Conservation (phyloP, 2,888 invertebrate species). For the Aleiodes leptofemur region DNA sequence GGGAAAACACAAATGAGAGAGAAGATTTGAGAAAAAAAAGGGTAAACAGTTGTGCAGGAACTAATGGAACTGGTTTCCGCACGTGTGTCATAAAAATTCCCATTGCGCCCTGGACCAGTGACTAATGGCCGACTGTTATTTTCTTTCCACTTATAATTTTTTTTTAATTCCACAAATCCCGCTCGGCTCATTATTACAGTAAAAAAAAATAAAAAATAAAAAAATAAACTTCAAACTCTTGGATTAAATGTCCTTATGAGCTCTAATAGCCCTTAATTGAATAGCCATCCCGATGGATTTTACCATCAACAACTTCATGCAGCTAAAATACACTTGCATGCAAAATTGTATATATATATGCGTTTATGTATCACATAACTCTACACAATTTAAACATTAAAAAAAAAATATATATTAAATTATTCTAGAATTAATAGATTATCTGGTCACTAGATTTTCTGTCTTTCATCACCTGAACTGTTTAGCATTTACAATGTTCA, state of each 20-base stretch:
- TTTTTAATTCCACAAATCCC: conserved; percentile 16
- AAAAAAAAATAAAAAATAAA: conserved; percentile 55
- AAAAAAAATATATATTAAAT: neutral
- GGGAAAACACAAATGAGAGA: conserved; percentile 19
- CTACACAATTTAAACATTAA: neutral
- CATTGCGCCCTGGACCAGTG: conserved; percentile 53
- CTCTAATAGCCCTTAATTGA: conserved; percentile 69
- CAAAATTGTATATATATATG: conserved; percentile 22
- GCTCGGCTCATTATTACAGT: conserved; percentile 24
- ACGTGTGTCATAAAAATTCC: conserved; percentile 65
- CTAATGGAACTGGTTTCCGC: conserved; percentile 65
- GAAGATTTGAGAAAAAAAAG: conserved; percentile 48
- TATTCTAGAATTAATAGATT: conserved; percentile 13
- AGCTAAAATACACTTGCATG: conserved; percentile 22
- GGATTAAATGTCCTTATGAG: conserved; percentile 64
- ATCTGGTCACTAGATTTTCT: neutral
- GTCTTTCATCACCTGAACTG: neutral
- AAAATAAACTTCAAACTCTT: conserved; percentile 61
- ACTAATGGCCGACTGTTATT: conserved; percentile 58
- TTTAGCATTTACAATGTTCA: conserved; percentile 32
- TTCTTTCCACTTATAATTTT: conserved; percentile 15
- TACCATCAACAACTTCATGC: conserved; percentile 61
- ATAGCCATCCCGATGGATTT: conserved; percentile 56
- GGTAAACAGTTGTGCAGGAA: conserved; percentile 52
- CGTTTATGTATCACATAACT: neutral